These are phyloP conservation scores for Cetoscarus ocellatus DNA, from an alignment of 2,797 vertebrate species.

Conservation along the genomic window DNA sequence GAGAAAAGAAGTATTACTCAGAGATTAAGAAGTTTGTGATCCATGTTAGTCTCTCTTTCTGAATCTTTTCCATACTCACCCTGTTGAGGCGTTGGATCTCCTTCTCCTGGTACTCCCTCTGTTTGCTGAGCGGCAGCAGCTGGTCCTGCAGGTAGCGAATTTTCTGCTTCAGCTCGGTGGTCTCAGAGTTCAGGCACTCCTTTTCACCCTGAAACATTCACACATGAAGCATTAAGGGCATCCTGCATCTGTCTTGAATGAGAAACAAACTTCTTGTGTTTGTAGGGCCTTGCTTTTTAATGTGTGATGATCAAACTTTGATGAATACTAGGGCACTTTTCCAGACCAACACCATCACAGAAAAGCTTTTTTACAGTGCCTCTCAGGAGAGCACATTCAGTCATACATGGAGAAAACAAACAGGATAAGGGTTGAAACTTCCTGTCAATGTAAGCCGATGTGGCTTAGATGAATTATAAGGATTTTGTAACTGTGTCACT, in stretches of 20 bases:
- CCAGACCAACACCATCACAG: no score
- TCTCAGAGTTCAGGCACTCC: slow-evolving; percentile 91
- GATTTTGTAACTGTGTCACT: no score
- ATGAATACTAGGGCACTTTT: no score
- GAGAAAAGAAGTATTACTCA: slow-evolving; percentile 11
- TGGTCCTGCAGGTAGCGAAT: slow-evolving; percentile 95
- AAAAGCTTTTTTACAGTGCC: no score
- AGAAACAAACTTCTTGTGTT: no score
- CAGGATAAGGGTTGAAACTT: no score
- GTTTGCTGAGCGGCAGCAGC: slow-evolving; percentile 92
- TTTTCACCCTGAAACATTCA: slow-evolving; percentile 88
- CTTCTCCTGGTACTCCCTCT: slow-evolving; percentile 96
- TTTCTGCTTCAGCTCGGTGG: slow-evolving; percentile 93
- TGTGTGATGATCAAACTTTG: no score
- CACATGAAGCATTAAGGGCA: neutral
- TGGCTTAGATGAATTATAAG: no score
- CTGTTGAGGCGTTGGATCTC: slow-evolving; percentile 98
- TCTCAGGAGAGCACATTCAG: no score
- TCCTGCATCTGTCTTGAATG: neutral
- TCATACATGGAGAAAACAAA: no score
- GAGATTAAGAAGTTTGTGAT: neutral
- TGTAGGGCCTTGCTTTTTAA: no score
- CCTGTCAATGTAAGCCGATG: no score
- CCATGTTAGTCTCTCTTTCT: neutral
- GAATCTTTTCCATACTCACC: slow-evolving; percentile 72